Evolutionary conservation across 1,140 invertebrate species (phyloP).

Genomic region (Meloidogyne chitwoodi): DNA sequence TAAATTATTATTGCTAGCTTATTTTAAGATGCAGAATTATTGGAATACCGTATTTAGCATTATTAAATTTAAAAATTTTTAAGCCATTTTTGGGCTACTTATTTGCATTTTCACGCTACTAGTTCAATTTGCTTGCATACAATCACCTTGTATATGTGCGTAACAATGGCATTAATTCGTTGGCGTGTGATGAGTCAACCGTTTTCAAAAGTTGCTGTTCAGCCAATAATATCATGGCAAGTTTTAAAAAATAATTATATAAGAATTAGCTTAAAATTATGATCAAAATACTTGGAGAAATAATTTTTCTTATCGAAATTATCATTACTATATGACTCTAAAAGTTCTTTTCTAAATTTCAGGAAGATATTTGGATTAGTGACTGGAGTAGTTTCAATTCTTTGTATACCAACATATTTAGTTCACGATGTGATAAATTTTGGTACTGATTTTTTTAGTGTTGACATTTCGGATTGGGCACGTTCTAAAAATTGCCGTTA

Average conservation of each 20-base stretch:
- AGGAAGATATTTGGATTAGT: slow-evolving; percentile 42
- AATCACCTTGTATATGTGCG: slow-evolving; percentile 47
- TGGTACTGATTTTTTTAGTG: slow-evolving; percentile 35
- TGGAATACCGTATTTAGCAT: neutral
- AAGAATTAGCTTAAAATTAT: neutral
- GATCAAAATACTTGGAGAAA: too few relatives aligned
- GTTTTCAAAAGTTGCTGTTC: neutral
- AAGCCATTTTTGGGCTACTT: slow-evolving; percentile 46
- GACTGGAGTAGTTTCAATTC: slow-evolving; percentile 24
- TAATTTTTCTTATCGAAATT: too few relatives aligned
- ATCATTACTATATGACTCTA: too few relatives aligned
- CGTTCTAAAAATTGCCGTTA: slow-evolving; percentile 35
- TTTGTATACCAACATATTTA: slow-evolving; percentile 47
- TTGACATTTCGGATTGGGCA: slow-evolving; percentile 50
- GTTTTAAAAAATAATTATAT: neutral
- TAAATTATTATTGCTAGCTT: too few relatives aligned
- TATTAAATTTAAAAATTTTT: slow-evolving; percentile 1
- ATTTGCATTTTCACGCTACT: slow-evolving; percentile 46
- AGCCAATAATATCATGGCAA: slow-evolving; percentile 43
- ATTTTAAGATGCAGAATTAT: neutral
- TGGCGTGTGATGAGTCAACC: slow-evolving; percentile 51
- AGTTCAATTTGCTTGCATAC: slow-evolving; percentile 44
- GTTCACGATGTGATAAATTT: slow-evolving; percentile 44
- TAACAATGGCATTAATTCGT: slow-evolving; percentile 48
- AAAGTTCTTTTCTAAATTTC: slow-evolving; percentile 6